Evolutionary conservation across 2,113 vertebrate genomes (phyloP), one percentile per base, ranked within the genome.

Genomic region (Platichthys stellatus): DNA sequence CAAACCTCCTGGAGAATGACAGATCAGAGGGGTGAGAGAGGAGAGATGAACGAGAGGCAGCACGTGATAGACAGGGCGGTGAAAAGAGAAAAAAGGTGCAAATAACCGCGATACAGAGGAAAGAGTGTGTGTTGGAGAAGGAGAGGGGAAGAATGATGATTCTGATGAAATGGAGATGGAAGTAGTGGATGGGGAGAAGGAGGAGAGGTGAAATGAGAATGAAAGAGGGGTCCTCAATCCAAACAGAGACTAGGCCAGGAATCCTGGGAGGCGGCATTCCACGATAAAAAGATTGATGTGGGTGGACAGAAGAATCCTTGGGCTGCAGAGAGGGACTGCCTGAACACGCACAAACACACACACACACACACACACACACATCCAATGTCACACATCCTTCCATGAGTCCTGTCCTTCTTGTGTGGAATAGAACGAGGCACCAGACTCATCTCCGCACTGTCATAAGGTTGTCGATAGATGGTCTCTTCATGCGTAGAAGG

Each of bases 231-330:
- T 78, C 26, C 61, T 38, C 28, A 71, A 78, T 78, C 72, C 65
- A 45, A 80, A 74, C 76, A 49, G 70, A 73, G 56, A 76, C 69
- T 57, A 45, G 79, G 59, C 75, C 64, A 63, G 72, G 81, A 81
- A 85, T 87, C 84, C 87, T 89, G 78, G 61, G 86, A 90, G 87
- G 87, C 23, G 49, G 69, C 3, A 49, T 79, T 86, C 62, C 72
- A 72, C 86, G 75, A 66, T 79, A 86, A 85, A 80, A 73, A 73
- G 88, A 92, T 83, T 86, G 89, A 92, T 90, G 82, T 86, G 86
- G 63, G 64, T 78, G 84, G 90, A 92, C 92, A 90, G 86, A 81
- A 81, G 72, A 79, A 80, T 90, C 79, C 76, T 68, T 35, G 35
- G 72, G 88, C 90, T 84, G 40, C 58, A 66, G 70, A 69, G 69